These are phyloP conservation scores for Patella vulgata DNA, from an alignment of 1,140 invertebrate genomes.

Conservation along the genomic window DNA sequence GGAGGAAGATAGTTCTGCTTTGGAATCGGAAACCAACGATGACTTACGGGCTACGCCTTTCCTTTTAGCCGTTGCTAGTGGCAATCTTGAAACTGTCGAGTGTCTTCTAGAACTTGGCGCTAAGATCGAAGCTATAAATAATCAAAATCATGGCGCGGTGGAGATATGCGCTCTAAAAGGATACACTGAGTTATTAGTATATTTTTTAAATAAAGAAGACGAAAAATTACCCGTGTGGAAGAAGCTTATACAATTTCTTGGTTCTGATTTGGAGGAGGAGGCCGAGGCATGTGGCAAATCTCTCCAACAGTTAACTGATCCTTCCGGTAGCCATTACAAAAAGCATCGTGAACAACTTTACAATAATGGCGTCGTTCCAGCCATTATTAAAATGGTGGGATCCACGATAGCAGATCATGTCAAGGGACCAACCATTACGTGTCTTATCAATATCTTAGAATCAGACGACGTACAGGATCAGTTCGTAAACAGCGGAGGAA, in stretches of 20 bases:
- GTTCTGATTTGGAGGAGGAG: conserved; percentile 61
- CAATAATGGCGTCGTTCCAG: conserved; percentile 50
- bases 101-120: conserved; percentile 54
- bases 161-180: conserved; percentile 60
- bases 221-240: conserved; percentile 63
- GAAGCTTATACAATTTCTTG: conserved; percentile 55
- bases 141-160: conserved; percentile 60
- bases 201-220: conserved; percentile 52
- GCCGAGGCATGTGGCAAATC: conserved; percentile 56
- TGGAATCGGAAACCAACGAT: conserved; percentile 63
- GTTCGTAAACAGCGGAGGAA: conserved; percentile 49
- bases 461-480: conserved; percentile 56
- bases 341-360: conserved; percentile 48
- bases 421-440: conserved; percentile 52
- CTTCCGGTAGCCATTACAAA: conserved; percentile 41
- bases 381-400: conserved; percentile 56
- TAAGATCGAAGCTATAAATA: conserved; percentile 51
- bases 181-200: conserved; percentile 52
- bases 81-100: conserved; percentile 54
- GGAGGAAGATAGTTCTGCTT: conserved; percentile 44
- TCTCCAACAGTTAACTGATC: conserved; percentile 53
- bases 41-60: conserved; percentile 59
- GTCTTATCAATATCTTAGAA: conserved; percentile 56
- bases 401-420: conserved; percentile 43
- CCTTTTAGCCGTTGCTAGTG: conserved; percentile 58